These are phyloP conservation scores for Helicoverpa zea DNA, from an alignment of 1,140 invertebrate species.

Conservation along the genomic window DNA sequence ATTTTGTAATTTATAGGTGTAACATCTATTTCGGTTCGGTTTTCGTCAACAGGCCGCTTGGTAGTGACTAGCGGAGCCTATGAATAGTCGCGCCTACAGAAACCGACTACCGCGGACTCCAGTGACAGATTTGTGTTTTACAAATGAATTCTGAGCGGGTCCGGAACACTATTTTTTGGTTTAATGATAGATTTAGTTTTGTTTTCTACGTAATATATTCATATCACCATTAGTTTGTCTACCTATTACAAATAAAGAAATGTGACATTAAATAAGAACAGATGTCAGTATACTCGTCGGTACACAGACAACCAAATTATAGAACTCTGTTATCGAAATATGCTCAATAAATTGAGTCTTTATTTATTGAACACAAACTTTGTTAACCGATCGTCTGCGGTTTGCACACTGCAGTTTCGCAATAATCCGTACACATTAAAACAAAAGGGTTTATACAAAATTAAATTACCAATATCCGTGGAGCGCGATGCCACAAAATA, in stretches of 20 bases:
- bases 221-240: slow-evolving; percentile 36
- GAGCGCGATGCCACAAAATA: slow-evolving; percentile 69
- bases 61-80: slow-evolving; percentile 65
- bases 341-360: slow-evolving; percentile 35
- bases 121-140: slow-evolving; percentile 85
- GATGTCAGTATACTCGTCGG: background rate
- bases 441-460: slow-evolving; percentile 55
- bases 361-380: slow-evolving; percentile 45
- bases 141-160: slow-evolving; percentile 70
- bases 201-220: slow-evolving; percentile 49
- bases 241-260: slow-evolving; percentile 23
- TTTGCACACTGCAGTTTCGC: slow-evolving; percentile 33
- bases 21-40: slow-evolving; percentile 79
- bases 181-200: slow-evolving; percentile 61
- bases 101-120: slow-evolving; percentile 65
- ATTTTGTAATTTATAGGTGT: slow-evolving; percentile 82
- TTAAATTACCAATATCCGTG: slow-evolving; percentile 59
- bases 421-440: slow-evolving; percentile 47
- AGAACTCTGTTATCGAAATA: slow-evolving; percentile 1
- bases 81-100: slow-evolving; percentile 72
- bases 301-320: background rate
- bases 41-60: slow-evolving; percentile 76
- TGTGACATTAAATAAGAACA: background rate
- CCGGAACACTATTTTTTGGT: slow-evolving; percentile 71
- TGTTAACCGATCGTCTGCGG: slow-evolving; percentile 45